A percentile compares a stretch with the other conserved stretches of the same genome.
Evolutionary conservation across 2,113 vertebrate species (phyloP).

Genomic region (Anarhynchus alexandrinus): DNA sequence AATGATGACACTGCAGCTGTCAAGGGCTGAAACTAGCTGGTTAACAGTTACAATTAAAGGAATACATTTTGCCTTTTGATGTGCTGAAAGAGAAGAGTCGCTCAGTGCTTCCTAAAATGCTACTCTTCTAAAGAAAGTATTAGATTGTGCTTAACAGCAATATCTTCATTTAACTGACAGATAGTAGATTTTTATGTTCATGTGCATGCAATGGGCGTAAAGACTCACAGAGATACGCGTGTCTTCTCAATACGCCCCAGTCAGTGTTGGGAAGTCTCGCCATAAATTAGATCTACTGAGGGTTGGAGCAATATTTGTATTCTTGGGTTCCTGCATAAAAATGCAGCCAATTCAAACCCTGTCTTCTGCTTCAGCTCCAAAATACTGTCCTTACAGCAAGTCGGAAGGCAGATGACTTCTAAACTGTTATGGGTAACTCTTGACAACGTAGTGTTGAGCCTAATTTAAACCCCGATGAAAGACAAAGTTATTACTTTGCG

Average conservation of each 20-base stretch:
- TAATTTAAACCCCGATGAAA: not conserved
- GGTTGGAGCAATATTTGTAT: not conserved
- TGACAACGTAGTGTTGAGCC: not conserved
- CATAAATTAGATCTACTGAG: not conserved
- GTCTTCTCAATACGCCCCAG: not conserved
- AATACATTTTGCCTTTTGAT: not conserved
- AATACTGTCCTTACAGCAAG: not conserved
- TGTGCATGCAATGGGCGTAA: not conserved
- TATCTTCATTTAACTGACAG: not conserved
- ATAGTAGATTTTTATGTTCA: not conserved
- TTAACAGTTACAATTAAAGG: not conserved
- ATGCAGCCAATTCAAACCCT: not conserved
- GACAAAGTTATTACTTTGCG: not conserved
- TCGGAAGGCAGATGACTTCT: not conserved
- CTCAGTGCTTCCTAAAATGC: not conserved
- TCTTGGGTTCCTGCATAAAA: not conserved
- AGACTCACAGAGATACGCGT: not conserved
- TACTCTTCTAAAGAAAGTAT: not conserved
- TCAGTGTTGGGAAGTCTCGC: not conserved
- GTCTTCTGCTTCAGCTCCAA: not conserved
- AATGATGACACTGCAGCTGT: not conserved
- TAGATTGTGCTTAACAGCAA: not conserved
- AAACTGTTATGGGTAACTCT: not conserved
- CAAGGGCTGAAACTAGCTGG: not conserved
- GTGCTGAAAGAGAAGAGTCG: not conserved